phyloP scores from a whole-genome alignment of 1,140 invertebrate species.

The Scaptomyza montana region DNA sequence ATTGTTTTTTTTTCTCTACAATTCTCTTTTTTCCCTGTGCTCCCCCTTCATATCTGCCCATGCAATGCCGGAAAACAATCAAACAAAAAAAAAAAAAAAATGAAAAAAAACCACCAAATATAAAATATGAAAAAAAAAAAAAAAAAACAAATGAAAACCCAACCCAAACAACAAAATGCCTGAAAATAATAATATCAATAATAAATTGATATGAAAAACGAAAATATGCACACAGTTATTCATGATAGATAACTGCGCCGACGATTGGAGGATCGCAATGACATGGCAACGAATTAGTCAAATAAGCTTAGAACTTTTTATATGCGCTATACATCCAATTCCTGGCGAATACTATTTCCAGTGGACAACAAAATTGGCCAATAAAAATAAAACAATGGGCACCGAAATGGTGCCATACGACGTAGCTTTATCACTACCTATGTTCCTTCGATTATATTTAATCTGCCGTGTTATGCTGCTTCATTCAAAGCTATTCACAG shows the following conservation, averaged over 20 bases:
- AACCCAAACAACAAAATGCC: slow-evolving; percentile 6
- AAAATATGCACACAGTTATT: slow-evolving; percentile 89
- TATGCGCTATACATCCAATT: slow-evolving; percentile 98
- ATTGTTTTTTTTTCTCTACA: slow-evolving; percentile 42
- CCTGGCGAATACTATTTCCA: slow-evolving; percentile 97
- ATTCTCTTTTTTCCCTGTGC: slow-evolving; percentile 17
- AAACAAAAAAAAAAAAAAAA: slow-evolving; percentile 19
- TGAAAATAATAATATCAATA: slow-evolving; percentile 6
- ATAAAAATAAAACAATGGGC: slow-evolving; percentile 93
- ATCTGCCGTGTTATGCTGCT: slow-evolving; percentile 99
- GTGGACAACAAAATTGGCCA: slow-evolving; percentile 97
- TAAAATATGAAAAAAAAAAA: background rate
- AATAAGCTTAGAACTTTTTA: slow-evolving; percentile 95
- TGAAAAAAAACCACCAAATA: background rate
- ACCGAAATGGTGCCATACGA: slow-evolving; percentile 95
- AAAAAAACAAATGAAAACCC: slow-evolving; percentile 5
- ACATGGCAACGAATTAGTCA: slow-evolving; percentile 97
- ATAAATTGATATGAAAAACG: slow-evolving; percentile 22
- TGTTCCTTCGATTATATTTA: slow-evolving; percentile 99
- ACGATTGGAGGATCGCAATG: slow-evolving; percentile 99
- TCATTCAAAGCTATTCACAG: slow-evolving; percentile 99
- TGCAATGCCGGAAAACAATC: slow-evolving; percentile 16
- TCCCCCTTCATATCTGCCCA: slow-evolving; percentile 9
- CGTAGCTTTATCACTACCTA: slow-evolving; percentile 98
- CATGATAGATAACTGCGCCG: slow-evolving; percentile 99